Evolutionary conservation across 1,140 invertebrate species (phyloP).

Genomic region (Nasonia longicornis): DNA sequence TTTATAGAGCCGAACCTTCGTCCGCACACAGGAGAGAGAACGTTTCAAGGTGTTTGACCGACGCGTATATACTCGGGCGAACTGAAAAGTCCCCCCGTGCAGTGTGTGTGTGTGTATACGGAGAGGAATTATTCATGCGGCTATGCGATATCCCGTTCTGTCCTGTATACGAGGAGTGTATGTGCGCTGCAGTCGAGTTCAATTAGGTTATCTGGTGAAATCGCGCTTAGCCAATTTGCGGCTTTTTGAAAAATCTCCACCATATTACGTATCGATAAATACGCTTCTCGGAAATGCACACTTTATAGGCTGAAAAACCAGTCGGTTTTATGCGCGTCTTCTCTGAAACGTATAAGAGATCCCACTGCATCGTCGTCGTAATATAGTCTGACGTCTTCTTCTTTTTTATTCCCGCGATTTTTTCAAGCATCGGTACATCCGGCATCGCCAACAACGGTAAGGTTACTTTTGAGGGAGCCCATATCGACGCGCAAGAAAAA

Average conservation of each 20-base stretch:
- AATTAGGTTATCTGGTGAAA: slow-evolving; percentile 3
- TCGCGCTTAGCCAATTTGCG: background rate
- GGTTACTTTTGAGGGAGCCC: background rate
- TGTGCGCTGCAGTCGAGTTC: background rate
- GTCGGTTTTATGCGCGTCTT: background rate
- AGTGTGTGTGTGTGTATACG: background rate
- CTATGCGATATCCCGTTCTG: slow-evolving; percentile 30
- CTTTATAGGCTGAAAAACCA: background rate
- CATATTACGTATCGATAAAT: background rate
- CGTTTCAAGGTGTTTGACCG: slow-evolving; percentile 6
- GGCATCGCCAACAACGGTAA: background rate
- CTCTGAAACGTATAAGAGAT: background rate
- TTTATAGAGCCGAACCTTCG: slow-evolving; percentile 16
- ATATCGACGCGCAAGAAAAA: background rate
- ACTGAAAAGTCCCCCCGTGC: background rate
- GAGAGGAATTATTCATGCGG: slow-evolving; percentile 30
- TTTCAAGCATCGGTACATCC: background rate
- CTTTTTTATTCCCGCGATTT: background rate
- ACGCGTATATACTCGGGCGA: background rate
- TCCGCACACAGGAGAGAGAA: background rate
- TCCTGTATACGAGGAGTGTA: background rate
- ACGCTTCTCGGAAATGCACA: background rate
- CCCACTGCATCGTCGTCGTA: background rate
- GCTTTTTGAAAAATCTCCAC: background rate
- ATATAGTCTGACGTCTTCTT: background rate